A percentile compares a stretch with the other conserved stretches of the same genome.
Conservation (phyloP, 2,797 vertebrate species). For the Hypotaenidia philippensis region DNA sequence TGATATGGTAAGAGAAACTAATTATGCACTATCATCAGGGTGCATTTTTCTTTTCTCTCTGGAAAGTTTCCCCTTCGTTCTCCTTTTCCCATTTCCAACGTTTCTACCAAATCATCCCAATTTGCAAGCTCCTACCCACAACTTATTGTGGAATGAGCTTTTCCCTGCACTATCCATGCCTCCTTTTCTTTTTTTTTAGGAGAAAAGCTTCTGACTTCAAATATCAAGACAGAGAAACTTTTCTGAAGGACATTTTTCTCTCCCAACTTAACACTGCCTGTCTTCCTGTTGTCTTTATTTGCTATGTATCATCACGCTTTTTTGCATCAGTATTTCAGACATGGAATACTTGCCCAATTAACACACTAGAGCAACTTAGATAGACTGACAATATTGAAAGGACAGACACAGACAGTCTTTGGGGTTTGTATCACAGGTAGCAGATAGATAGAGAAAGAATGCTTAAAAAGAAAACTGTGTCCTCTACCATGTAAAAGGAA, state of each 20-base stretch:
- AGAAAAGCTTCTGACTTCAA: background rate
- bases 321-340: background rate
- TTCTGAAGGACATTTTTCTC: background rate
- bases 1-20: background rate
- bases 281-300: background rate
- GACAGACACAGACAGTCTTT: background rate
- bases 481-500: conserved; percentile 9
- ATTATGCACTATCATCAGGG: background rate
- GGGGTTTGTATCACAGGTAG: background rate
- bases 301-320: background rate
- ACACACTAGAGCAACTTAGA: background rate
- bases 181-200: no score
- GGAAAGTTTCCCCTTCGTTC: background rate
- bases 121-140: background rate
- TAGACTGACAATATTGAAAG: background rate
- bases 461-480: conserved; percentile 18
- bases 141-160: background rate
- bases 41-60: background rate
- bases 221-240: background rate
- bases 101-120: background rate
- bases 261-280: accelerated
- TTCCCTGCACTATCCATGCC: background rate
- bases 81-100: background rate
- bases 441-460: conserved; percentile 12
- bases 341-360: background rate